phyloP scores from a whole-genome alignment of 92 coral and sea anemone genomes.

The Meandrina meandrites region DNA sequence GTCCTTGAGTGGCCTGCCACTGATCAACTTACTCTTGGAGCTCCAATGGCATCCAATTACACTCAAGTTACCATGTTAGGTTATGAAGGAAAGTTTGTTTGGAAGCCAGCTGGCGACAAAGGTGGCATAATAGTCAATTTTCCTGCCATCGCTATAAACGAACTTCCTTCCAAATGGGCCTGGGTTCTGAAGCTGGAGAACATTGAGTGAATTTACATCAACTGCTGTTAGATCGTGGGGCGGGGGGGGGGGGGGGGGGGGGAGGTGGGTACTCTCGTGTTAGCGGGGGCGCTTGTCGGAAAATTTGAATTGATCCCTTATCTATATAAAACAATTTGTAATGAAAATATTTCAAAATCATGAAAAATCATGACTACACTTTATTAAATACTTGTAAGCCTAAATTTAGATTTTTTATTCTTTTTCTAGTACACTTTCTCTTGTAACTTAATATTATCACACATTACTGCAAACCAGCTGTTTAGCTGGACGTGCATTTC shows the following conservation, averaged over 20 bases:
- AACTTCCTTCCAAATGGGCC: conserved; percentile 87
- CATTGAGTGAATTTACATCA: conserved; percentile 9
- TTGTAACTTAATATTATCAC: too few species aligned
- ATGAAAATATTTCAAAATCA: too few species aligned
- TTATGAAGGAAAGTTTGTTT: conserved; percentile 66
- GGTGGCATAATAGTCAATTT: conserved; percentile 75
- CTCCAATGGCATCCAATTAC: conserved; percentile 46
- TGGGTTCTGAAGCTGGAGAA: conserved; percentile 86
- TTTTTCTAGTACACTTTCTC: too few species aligned
- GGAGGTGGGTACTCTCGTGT: background rate
- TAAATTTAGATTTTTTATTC: too few species aligned
- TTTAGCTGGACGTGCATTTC: too few species aligned
- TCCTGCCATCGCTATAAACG: conserved; percentile 77
- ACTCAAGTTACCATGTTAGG: conserved; percentile 89
- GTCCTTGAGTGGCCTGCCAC: conserved; percentile 87
- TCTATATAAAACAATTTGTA: too few species aligned
- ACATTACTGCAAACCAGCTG: too few species aligned
- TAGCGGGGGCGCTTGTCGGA: too few species aligned
- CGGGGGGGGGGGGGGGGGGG: background rate
- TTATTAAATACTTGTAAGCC: too few species aligned
- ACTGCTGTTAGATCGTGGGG: background rate
- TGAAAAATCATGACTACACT: too few species aligned
- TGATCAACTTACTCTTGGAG: conserved; percentile 60
- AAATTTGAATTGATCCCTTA: too few species aligned
- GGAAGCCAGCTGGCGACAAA: conserved; percentile 56